Percentiles rank a stretch among this genome's conserved stretches.
phyloP scores from a whole-genome alignment of 2,888 invertebrate species.

The Ophion ellenae region DNA sequence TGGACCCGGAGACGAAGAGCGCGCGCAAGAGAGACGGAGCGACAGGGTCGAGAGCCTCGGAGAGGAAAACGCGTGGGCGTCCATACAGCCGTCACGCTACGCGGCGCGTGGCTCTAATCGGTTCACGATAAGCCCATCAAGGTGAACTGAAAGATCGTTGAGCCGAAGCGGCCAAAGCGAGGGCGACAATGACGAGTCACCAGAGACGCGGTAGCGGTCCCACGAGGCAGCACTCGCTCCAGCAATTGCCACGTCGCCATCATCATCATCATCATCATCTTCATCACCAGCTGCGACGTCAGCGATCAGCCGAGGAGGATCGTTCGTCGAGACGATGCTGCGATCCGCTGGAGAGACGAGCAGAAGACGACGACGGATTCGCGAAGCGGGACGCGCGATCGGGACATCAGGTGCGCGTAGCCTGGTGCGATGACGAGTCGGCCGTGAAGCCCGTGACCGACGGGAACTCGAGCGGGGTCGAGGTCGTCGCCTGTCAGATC shows the following conservation, averaged over 20 bases:
- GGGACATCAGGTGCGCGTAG: constrained; percentile 75
- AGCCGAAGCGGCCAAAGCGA: background rate
- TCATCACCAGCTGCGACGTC: constrained; percentile 73
- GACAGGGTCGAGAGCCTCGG: constrained; percentile 54
- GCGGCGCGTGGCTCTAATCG: constrained; percentile 5
- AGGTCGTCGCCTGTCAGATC: constrained; percentile 80
- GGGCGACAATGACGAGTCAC: constrained; percentile 72
- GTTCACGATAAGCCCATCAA: background rate
- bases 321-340: constrained; percentile 70
- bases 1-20: constrained; percentile 41
- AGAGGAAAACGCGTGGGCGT: constrained; percentile 55
- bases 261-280: constrained; percentile 54
- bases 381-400: constrained; percentile 69
- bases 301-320: constrained; percentile 80
- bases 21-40: background rate
- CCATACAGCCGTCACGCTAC: constrained; percentile 43
- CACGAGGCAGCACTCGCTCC: constrained; percentile 80
- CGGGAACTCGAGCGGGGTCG: constrained; percentile 69
- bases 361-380: constrained; percentile 47
- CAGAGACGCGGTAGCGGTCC: constrained; percentile 73
- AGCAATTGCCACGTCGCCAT: constrained; percentile 75
- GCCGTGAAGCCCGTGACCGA: background rate
- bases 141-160: background rate
- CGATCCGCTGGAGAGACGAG: constrained; percentile 66
- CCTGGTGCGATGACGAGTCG: constrained; percentile 73